phyloP scores from a whole-genome alignment of 2,113 vertebrate genomes.

The Mionectes macconnelli region DNA sequence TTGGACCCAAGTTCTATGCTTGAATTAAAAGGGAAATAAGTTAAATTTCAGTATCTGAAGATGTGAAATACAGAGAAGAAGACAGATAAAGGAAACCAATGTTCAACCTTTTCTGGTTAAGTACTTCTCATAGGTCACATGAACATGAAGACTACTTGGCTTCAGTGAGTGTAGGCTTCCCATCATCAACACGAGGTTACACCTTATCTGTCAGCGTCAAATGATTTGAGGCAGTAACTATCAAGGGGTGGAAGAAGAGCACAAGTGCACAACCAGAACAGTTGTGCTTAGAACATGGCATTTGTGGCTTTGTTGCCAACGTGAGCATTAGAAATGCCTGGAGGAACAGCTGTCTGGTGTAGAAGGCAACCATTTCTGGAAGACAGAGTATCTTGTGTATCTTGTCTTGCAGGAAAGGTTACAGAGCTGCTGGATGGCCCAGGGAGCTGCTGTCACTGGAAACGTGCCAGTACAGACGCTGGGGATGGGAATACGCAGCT shows the following conservation, averaged over 20 bases:
- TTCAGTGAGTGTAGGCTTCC: background rate
- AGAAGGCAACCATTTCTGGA: background rate
- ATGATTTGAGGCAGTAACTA: background rate
- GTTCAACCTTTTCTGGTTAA: background rate
- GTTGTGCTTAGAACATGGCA: background rate
- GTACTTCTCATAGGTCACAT: background rate
- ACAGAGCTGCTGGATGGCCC: background rate
- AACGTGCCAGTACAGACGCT: background rate
- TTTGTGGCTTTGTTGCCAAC: background rate
- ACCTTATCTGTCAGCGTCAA: background rate
- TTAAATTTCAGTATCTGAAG: background rate
- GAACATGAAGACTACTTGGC: background rate
- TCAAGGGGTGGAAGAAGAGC: background rate
- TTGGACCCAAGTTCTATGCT: background rate
- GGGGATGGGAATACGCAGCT: background rate
- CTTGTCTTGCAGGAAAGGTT: background rate
- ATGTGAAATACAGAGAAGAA: background rate
- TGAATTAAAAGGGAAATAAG: background rate
- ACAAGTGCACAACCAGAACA: background rate
- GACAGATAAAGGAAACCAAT: background rate
- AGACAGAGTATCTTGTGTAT: background rate
- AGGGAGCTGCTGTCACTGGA: background rate
- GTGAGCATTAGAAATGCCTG: background rate
- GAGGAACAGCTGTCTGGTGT: background rate
- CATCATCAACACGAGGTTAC: background rate